Percentiles rank a stretch among this genome's conserved stretches.
These are phyloP conservation scores for Cantharis nigra DNA, from an alignment of 2,888 invertebrate genomes.

Conservation along the genomic window DNA sequence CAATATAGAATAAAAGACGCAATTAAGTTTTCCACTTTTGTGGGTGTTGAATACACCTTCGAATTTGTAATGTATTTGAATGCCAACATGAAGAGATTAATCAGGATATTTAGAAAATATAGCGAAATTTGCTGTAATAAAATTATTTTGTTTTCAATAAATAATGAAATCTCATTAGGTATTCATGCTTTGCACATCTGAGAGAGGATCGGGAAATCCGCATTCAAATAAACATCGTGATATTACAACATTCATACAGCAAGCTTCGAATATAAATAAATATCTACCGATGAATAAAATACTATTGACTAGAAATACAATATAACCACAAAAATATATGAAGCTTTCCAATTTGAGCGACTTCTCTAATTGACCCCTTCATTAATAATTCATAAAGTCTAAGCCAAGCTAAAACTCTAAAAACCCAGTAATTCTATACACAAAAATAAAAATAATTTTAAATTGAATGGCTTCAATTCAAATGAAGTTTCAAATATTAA, in stretches of 20 bases:
- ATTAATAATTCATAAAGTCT: slow-evolving; percentile 34
- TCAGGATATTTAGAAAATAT: background rate
- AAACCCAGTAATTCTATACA: slow-evolving; percentile 15
- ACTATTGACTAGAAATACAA: slow-evolving; percentile 19
- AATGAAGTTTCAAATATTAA: background rate
- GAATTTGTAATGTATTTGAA: background rate
- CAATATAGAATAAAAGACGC: too few species aligned
- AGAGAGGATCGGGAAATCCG: slow-evolving; percentile 12
- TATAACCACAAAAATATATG: slow-evolving; percentile 25
- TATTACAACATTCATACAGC: slow-evolving; percentile 16
- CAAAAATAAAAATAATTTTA: background rate
- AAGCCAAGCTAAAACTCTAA: slow-evolving; percentile 29
- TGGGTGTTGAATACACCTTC: background rate
- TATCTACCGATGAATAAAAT: slow-evolving; percentile 26
- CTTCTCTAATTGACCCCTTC: slow-evolving; percentile 31
- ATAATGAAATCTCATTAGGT: slow-evolving; percentile 5
- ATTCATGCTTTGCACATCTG: slow-evolving; percentile 17
- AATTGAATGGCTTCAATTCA: background rate
- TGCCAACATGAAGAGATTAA: background rate
- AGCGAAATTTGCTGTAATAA: background rate
- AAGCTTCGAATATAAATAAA: slow-evolving; percentile 27
- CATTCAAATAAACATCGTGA: slow-evolving; percentile 19
- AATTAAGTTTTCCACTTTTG: background rate
- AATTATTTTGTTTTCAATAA: slow-evolving; percentile 20
- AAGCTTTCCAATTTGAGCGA: slow-evolving; percentile 17